A percentile compares a stretch with the other conserved stretches of the same genome.
Evolutionary conservation across 2,888 invertebrate species (phyloP).

Genomic region (Troilus luridus): DNA sequence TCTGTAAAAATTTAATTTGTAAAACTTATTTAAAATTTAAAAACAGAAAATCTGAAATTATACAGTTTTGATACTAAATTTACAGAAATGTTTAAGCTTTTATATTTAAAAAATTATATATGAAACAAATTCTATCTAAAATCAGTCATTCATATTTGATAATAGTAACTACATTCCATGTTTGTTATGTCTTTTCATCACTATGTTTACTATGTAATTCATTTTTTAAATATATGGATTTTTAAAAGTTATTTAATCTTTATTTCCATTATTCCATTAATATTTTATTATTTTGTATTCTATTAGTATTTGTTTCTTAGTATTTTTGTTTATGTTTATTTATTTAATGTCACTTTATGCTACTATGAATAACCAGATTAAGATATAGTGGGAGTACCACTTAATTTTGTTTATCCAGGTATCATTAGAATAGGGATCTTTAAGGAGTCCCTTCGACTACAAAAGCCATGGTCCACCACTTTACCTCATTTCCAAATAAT

Average conservation of each 20-base stretch:
- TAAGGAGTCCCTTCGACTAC: no score
- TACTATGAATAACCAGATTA: no score
- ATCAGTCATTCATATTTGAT: not conserved
- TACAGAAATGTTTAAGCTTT: not conserved
- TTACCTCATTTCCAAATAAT: no score
- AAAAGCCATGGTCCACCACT: no score
- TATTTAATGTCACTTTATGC: no score
- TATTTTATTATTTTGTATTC: not conserved
- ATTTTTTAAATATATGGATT: slow-evolving; percentile 26
- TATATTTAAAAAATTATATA: not conserved
- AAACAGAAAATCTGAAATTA: not conserved
- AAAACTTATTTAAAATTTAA: no score
- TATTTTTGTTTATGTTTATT: no score
- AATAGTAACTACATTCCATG: slow-evolving; percentile 42
- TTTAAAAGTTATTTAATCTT: slow-evolving; percentile 1
- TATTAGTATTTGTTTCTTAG: not conserved
- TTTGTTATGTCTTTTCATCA: slow-evolving; percentile 20
- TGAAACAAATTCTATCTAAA: not conserved
- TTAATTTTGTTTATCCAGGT: no score
- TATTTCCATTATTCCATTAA: not conserved
- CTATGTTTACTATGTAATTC: not conserved
- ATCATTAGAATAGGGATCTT: no score
- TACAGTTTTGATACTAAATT: not conserved
- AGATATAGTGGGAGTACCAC: no score
- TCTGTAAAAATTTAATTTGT: not conserved